A percentile compares a stretch with the other conserved stretches of the same genome.
Conservation (phyloP, 2,888 invertebrate genomes). For the Dynastes grantii region DNA sequence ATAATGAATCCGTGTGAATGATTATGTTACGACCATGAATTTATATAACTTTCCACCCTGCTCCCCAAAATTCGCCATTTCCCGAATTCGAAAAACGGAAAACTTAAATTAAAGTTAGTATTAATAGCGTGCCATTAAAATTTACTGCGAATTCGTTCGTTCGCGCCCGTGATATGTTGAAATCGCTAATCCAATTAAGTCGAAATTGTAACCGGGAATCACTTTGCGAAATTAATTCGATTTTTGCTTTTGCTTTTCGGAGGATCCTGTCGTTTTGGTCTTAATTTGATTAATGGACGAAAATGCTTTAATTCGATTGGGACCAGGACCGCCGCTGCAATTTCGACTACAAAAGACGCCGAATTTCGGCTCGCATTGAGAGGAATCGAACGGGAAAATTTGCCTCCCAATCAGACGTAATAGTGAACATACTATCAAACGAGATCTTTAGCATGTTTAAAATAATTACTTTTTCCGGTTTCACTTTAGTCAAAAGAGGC, state of each 20-base stretch:
- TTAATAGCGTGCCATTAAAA: constrained; percentile 29
- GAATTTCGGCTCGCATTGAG: constrained; percentile 17
- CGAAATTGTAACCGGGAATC: constrained; percentile 27
- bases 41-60: background rate
- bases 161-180: constrained; percentile 10
- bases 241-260: constrained; percentile 41
- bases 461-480: background rate
- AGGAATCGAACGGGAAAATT: background rate
- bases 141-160: constrained; percentile 21
- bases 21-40: background rate
- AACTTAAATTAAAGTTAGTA: constrained; percentile 12
- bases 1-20: background rate
- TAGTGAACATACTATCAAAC: background rate
- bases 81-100: background rate
- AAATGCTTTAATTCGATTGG: constrained; percentile 34
- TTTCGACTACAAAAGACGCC: constrained; percentile 18
- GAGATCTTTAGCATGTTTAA: background rate
- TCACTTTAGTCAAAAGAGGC: too few relatives aligned
- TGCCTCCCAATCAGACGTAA: background rate
- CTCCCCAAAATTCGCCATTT: too few relatives aligned
- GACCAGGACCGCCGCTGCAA: constrained; percentile 9
- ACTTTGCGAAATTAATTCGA: constrained; percentile 39
- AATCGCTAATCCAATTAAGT: constrained; percentile 39
- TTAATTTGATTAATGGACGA: constrained; percentile 46
- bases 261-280: constrained; percentile 11